These are phyloP conservation scores for Geococcyx californianus DNA, from an alignment of 2,113 vertebrate species.

Conservation along the genomic window DNA sequence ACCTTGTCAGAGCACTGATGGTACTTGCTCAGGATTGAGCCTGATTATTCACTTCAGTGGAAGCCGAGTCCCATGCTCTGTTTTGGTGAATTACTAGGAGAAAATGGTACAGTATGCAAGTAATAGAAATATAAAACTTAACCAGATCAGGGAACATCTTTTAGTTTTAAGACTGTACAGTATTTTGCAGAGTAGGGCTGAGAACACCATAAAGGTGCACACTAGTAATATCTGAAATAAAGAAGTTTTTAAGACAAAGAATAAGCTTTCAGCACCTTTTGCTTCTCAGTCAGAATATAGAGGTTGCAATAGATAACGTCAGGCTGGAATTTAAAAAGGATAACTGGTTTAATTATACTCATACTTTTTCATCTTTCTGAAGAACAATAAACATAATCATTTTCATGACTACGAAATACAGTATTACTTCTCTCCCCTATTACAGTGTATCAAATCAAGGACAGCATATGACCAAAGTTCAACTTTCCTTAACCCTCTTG, in stretches of 20 bases:
- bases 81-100: not conserved
- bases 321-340: constrained; percentile 1
- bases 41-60: not conserved
- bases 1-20: not conserved
- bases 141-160: not conserved
- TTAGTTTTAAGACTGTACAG: not conserved
- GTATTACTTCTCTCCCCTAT: not conserved
- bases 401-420: not conserved
- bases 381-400: constrained; percentile 48
- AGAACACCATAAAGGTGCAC: not conserved
- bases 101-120: not conserved
- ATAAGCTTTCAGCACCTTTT: not conserved
- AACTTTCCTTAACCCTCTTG: not conserved
- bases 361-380: constrained; percentile 37
- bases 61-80: not conserved
- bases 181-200: not conserved
- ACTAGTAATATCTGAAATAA: not conserved
- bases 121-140: not conserved
- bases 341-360: constrained; percentile 60
- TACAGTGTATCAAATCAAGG: not conserved
- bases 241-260: not conserved
- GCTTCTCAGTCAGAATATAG: not conserved
- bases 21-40: not conserved
- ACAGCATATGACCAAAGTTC: constrained; percentile 2
- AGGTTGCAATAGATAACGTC: not conserved